Percentiles rank a stretch among this genome's conserved stretches.
Evolutionary conservation across 1,140 invertebrate genomes (phyloP).

Genomic region (Harpegnathos saltator): DNA sequence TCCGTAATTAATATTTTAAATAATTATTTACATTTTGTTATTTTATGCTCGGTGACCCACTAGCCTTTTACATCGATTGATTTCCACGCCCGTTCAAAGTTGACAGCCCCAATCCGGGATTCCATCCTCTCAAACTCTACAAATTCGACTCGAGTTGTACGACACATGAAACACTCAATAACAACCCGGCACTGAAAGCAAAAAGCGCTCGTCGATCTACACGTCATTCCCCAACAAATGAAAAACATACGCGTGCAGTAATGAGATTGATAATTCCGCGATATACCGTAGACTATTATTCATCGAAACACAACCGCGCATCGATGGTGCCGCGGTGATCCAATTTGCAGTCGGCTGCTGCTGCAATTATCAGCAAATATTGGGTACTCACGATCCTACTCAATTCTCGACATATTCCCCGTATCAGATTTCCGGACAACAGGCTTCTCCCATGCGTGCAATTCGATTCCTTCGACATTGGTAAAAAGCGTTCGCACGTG

Average conservation of each 20-base stretch:
- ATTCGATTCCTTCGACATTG: neutral
- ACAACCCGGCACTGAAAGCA: neutral
- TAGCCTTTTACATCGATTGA: too few relatives aligned
- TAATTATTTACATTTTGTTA: too few relatives aligned
- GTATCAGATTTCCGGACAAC: neutral
- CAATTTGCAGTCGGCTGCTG: slow-evolving; percentile 17
- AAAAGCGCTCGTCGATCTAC: neutral
- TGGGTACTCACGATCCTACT: slow-evolving; percentile 12
- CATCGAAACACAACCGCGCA: neutral
- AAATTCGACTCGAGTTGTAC: too few relatives aligned
- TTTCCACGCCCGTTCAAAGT: too few relatives aligned
- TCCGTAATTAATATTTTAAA: too few relatives aligned
- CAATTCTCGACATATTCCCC: neutral
- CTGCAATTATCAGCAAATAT: slow-evolving; percentile 29
- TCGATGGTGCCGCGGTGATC: neutral
- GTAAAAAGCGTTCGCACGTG: neutral
- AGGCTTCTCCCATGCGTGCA: neutral
- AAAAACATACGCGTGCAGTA: slow-evolving; percentile 4
- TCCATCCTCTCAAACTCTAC: too few relatives aligned
- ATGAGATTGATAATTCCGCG: slow-evolving; percentile 11
- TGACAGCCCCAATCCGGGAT: too few relatives aligned
- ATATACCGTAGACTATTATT: slow-evolving; percentile 32
- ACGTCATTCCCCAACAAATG: slow-evolving; percentile 1
- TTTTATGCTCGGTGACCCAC: too few relatives aligned
- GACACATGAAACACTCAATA: neutral